Percentiles rank a stretch among this genome's conserved stretches.
Evolutionary conservation across 2,888 invertebrate species (phyloP).

Genomic region (Lochmaea capreae): DNA sequence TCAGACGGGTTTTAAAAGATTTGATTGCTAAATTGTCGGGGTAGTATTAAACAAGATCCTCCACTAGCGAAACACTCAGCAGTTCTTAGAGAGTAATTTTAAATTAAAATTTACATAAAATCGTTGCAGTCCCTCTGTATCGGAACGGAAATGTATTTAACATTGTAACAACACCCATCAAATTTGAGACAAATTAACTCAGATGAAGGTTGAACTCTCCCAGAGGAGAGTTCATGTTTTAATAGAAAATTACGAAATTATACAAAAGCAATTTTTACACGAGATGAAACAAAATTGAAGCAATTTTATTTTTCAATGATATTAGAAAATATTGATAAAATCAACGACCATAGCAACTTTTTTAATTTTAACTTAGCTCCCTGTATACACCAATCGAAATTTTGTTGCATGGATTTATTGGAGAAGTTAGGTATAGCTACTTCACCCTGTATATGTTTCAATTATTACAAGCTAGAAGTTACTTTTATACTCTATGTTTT

Average conservation of each 20-base stretch:
- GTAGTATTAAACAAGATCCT: slow-evolving; percentile 45
- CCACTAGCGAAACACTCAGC: slow-evolving; percentile 49
- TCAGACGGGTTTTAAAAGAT: slow-evolving; percentile 52
- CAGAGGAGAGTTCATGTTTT: slow-evolving; percentile 14
- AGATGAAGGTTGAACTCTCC: slow-evolving; percentile 12
- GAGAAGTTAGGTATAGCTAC: no score
- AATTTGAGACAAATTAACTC: slow-evolving; percentile 39
- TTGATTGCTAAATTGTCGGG: slow-evolving; percentile 52
- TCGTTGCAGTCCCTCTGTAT: slow-evolving; percentile 39
- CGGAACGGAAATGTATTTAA: slow-evolving; percentile 42
- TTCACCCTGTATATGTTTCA: no score
- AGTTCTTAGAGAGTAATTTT: slow-evolving; percentile 52
- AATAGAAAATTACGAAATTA: slow-evolving; percentile 19
- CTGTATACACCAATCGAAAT: no score
- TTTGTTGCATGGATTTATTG: no score
- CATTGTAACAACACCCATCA: slow-evolving; percentile 37
- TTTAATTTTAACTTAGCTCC: no score
- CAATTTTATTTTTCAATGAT: background rate
- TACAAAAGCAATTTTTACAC: background rate
- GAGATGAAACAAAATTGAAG: background rate
- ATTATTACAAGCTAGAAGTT: no score
- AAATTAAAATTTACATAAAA: slow-evolving; percentile 55
- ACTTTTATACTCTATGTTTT: no score
- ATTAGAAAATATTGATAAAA: no score
- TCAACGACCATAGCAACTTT: no score